phyloP scores from a whole-genome alignment of 1,140 invertebrate species.

The Trichonephila inaurata region DNA sequence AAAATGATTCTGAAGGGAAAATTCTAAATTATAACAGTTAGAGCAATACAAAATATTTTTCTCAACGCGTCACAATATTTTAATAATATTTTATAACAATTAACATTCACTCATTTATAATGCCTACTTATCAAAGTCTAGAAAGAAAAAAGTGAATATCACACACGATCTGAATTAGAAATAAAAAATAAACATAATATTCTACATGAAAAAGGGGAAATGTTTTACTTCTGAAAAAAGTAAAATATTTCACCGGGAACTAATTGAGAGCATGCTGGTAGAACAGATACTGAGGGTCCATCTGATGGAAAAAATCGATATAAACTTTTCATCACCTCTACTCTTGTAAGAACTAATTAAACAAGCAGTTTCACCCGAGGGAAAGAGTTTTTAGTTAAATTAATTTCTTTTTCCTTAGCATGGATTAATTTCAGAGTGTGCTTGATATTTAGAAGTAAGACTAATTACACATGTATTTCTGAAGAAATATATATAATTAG shows the following conservation, averaged over 20 bases:
- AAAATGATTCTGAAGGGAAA: no score
- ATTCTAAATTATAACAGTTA: no score
- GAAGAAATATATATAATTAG: not conserved
- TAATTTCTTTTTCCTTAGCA: not conserved
- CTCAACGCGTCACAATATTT: no score
- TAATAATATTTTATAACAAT: not conserved
- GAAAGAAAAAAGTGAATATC: no score
- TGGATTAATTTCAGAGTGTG: not conserved
- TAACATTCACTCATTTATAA: not conserved
- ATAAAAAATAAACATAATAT: no score
- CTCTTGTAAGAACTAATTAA: slow-evolving; percentile 37
- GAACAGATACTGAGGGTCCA: not conserved
- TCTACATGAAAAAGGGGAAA: not conserved
- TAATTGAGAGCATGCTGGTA: not conserved
- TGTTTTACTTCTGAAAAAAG: not conserved
- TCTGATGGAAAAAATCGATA: slow-evolving; percentile 26
- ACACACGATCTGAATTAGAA: no score
- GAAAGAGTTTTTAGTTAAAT: not conserved
- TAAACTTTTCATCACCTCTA: not conserved
- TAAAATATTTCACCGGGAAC: not conserved
- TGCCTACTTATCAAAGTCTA: not conserved
- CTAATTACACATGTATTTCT: not conserved
- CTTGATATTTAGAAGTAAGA: not conserved
- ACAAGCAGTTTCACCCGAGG: not conserved
- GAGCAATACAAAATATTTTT: no score